Evolutionary conservation across 2,113 vertebrate species (phyloP).

Genomic region (Jacana jacana): DNA sequence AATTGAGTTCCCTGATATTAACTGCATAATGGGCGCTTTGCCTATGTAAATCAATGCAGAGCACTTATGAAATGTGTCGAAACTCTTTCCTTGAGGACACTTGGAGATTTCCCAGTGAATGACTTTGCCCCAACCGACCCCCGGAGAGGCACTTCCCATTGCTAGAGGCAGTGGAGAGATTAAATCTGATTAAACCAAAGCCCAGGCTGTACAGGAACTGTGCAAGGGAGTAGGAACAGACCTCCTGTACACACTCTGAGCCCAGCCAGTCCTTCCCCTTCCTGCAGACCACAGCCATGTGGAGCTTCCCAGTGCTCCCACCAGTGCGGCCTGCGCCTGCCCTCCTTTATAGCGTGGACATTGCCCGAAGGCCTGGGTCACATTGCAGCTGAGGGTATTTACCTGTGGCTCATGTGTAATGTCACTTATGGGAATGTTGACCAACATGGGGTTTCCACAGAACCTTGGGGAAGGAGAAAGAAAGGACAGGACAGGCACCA

Average conservation of each 20-base stretch:
- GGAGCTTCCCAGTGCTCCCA: background rate
- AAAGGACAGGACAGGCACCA: too few species aligned
- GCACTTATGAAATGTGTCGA: background rate
- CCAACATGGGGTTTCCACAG: background rate
- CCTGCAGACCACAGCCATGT: fast-evolving
- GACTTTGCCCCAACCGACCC: background rate
- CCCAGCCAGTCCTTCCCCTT: background rate
- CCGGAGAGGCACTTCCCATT: background rate
- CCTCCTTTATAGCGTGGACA: background rate
- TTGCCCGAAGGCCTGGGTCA: background rate
- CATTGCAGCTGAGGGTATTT: background rate
- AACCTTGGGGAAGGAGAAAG: background rate
- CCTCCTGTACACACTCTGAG: background rate
- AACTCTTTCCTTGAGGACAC: background rate
- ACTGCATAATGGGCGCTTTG: background rate
- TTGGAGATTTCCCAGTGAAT: background rate
- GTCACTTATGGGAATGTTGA: background rate
- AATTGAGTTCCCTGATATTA: background rate
- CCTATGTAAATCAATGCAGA: background rate
- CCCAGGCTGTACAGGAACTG: background rate
- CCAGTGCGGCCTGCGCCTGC: fast-evolving
- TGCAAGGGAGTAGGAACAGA: background rate
- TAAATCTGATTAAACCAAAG: background rate
- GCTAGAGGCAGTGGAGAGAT: background rate
- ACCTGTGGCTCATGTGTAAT: background rate